These are phyloP conservation scores for Fringilla coelebs DNA, from an alignment of 2,797 vertebrate species.

Conservation along the genomic window DNA sequence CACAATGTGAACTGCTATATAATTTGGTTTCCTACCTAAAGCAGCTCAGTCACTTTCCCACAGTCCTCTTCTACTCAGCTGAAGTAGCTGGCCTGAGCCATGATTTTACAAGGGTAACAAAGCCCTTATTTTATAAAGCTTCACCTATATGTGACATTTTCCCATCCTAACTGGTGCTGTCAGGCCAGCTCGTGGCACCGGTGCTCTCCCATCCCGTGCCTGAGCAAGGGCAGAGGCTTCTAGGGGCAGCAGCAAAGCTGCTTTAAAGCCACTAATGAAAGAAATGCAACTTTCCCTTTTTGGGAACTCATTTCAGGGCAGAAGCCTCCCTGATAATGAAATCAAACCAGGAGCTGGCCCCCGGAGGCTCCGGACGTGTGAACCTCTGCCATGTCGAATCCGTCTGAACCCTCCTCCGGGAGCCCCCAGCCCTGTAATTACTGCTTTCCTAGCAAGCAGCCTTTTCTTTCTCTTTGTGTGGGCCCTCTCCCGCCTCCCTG, in stretches of 20 bases:
- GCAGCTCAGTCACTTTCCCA: neutral
- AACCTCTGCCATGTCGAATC: neutral
- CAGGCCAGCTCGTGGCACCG: neutral
- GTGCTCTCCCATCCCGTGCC: neutral
- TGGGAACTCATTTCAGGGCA: neutral
- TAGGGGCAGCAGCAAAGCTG: neutral
- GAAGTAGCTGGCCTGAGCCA: neutral
- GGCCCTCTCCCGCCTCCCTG: neutral
- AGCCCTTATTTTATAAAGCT: neutral
- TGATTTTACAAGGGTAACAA: neutral
- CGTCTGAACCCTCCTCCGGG: neutral
- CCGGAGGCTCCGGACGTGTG: neutral
- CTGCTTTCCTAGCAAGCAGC: neutral
- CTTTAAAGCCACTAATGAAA: neutral
- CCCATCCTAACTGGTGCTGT: fast-evolving
- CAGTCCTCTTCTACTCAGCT: neutral
- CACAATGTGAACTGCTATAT: no score
- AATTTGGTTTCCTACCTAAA: neutral
- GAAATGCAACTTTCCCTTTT: neutral
- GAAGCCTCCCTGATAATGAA: slow-evolving; percentile 32
- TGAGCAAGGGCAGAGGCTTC: fast-evolving
- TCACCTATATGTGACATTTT: neutral
- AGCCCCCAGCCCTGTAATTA: slow-evolving; percentile 16
- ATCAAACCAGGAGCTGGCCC: neutral
- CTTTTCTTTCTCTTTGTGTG: slow-evolving; percentile 64